These are phyloP conservation scores for Ataeniobius toweri DNA, from an alignment of 2,797 vertebrate species.

Conservation along the genomic window DNA sequence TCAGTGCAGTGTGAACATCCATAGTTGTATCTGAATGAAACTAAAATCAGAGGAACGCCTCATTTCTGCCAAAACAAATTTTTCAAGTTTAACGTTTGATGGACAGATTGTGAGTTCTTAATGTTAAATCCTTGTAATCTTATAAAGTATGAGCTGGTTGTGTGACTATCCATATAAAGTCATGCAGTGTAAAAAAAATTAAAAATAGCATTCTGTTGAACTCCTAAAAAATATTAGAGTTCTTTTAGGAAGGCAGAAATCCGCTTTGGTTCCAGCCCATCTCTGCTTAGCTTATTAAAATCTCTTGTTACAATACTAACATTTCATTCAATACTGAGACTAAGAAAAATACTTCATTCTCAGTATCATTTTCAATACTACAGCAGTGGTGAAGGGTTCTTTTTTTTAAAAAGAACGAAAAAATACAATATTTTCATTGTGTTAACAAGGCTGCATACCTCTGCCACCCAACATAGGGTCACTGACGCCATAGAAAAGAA, in stretches of 20 bases:
- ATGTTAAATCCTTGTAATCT: background rate
- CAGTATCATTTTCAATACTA: too few relatives aligned
- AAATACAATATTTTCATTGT: too few relatives aligned
- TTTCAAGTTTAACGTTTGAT: background rate
- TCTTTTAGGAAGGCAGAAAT: background rate
- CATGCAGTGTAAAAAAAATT: background rate
- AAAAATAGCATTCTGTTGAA: background rate
- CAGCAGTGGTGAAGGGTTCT: too few relatives aligned
- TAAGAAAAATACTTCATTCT: too few relatives aligned
- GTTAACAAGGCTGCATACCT: too few relatives aligned
- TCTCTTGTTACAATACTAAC: too few relatives aligned
- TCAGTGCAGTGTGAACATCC: background rate
- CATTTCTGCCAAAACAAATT: background rate
- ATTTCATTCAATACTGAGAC: too few relatives aligned
- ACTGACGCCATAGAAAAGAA: too few relatives aligned
- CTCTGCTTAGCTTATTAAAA: too few relatives aligned
- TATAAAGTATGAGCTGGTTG: background rate
- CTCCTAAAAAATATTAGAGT: background rate
- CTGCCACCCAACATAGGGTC: too few relatives aligned
- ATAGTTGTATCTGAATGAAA: background rate
- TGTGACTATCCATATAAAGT: background rate
- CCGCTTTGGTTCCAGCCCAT: background rate
- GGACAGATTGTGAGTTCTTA: background rate
- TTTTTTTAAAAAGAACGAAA: too few relatives aligned
- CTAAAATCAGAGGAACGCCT: background rate